Evolutionary conservation across 2,113 vertebrate species (phyloP).

Genomic region (Rhabdomys dilectus): DNA sequence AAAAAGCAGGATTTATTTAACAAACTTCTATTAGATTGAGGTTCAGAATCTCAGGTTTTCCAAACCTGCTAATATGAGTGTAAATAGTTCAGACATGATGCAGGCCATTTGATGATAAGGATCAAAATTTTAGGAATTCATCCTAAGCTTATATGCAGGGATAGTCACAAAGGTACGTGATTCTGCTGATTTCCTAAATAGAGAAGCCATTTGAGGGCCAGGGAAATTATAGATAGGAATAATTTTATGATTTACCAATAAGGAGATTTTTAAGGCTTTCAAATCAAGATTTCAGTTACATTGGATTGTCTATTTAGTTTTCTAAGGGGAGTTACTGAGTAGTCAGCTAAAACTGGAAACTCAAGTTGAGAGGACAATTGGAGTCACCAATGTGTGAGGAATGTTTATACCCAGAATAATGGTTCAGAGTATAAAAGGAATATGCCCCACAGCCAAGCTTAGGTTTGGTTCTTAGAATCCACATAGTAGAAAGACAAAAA

Average conservation of each 20-base stretch:
- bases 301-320: not conserved
- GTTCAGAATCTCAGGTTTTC: not conserved
- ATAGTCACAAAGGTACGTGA: conserved; percentile 7
- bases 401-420: not conserved
- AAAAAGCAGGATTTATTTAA: not conserved
- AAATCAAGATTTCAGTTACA: not conserved
- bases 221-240: not conserved
- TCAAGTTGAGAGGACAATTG: not conserved
- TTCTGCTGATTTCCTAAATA: not conserved
- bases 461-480: not conserved
- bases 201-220: not conserved
- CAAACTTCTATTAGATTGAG: not conserved
- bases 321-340: not conserved
- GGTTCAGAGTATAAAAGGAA: too few species aligned
- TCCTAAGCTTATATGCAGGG: not conserved
- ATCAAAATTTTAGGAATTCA: not conserved
- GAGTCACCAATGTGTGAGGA: not conserved
- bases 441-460: not conserved
- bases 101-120: not conserved
- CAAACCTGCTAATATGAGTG: not conserved
- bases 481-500: not conserved
- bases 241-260: not conserved
- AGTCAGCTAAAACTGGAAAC: not conserved
- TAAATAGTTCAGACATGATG: not conserved
- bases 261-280: not conserved